Evolutionary conservation across 2,797 vertebrate genomes (phyloP).

Genomic region (Acipenser transmontanus): DNA sequence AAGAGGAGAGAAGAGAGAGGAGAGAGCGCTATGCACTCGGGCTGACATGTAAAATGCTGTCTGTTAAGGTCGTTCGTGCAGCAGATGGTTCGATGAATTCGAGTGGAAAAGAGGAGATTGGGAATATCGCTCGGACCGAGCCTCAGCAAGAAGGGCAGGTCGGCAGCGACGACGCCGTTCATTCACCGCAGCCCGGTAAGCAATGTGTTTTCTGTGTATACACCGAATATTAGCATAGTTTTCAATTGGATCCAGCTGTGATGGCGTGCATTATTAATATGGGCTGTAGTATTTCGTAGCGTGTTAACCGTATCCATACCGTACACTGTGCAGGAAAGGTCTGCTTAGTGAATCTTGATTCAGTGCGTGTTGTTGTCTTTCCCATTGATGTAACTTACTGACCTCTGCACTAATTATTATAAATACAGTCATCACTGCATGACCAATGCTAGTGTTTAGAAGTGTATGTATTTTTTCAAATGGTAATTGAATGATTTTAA

Average conservation of each 20-base stretch:
- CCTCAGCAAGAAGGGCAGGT: conserved; percentile 35
- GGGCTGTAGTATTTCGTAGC: conserved; percentile 45
- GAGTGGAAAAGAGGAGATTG: conserved; percentile 40
- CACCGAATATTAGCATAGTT: conserved; percentile 21
- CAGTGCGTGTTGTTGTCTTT: conserved; percentile 7
- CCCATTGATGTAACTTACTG: conserved; percentile 4
- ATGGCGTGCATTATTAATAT: conserved; percentile 40
- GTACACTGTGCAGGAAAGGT: conserved; percentile 36
- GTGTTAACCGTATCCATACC: conserved; percentile 36
- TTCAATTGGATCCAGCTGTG: conserved; percentile 30
- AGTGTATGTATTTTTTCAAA: too few species aligned
- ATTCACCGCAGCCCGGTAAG: conserved; percentile 54
- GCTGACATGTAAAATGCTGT: conserved; percentile 54
- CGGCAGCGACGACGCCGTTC: conserved; percentile 42
- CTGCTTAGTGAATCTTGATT: conserved; percentile 20
- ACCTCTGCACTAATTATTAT: too few species aligned
- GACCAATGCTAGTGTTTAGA: too few species aligned
- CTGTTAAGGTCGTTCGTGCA: conserved; percentile 58
- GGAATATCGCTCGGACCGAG: conserved; percentile 34
- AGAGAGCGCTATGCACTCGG: conserved; percentile 1
- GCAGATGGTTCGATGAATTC: conserved; percentile 64
- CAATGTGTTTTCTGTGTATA: conserved; percentile 41
- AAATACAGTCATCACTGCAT: too few species aligned
- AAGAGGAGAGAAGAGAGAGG: conserved; percentile 1
- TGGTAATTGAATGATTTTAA: too few species aligned